Evolutionary conservation across 2,888 invertebrate genomes (phyloP).

Genomic region (Eurois occulta): DNA sequence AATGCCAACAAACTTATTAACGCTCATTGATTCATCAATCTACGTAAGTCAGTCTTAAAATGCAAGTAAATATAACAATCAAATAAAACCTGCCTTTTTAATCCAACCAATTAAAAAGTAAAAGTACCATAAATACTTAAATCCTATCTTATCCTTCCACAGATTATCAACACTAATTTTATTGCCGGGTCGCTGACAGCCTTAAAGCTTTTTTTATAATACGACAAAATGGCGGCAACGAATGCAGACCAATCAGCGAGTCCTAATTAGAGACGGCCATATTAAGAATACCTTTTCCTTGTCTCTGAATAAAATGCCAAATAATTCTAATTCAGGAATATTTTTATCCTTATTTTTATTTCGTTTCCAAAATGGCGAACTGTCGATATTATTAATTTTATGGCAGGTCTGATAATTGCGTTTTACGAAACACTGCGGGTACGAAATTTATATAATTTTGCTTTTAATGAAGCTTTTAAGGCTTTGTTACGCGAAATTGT

Average conservation of each 20-base stretch:
- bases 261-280: conserved; percentile 36
- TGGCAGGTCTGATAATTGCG: conserved; percentile 29
- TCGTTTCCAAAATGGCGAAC: background rate
- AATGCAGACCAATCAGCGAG: conserved; percentile 10
- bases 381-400: conserved; percentile 43
- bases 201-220: conserved; percentile 5
- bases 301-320: conserved; percentile 13
- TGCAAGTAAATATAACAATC: background rate
- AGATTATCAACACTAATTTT: conserved; percentile 37
- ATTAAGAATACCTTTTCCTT: conserved; percentile 29
- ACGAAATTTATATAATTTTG: conserved; percentile 42
- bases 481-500: conserved; percentile 24
- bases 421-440: conserved; percentile 15
- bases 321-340: conserved; percentile 21
- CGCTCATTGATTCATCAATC: background rate
- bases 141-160: conserved; percentile 5
- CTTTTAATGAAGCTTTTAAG: conserved; percentile 29
- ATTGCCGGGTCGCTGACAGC: conserved; percentile 41
- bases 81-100: background rate
- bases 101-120: conserved; percentile 14
- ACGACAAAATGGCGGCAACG: background rate
- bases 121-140: background rate
- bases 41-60: too few relatives aligned
- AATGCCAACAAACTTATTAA: background rate
- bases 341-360: conserved; percentile 21